These are phyloP conservation scores for Pedionomus torquatus DNA, from an alignment of 2,113 vertebrate species.

Conservation along the genomic window DNA sequence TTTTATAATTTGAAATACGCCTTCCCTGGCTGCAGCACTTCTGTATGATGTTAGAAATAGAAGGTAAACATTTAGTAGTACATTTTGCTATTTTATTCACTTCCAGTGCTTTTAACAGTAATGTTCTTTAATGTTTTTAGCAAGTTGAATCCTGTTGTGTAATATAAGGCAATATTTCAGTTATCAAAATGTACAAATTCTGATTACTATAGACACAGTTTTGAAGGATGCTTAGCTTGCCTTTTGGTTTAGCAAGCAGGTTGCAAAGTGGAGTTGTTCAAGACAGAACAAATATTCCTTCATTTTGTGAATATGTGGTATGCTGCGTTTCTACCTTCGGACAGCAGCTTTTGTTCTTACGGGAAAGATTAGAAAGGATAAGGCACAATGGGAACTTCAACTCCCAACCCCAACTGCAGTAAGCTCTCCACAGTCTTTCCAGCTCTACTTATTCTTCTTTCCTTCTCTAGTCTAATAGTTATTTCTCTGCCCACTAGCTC, in stretches of 20 bases:
- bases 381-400: background rate
- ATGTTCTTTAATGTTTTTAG: background rate
- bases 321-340: background rate
- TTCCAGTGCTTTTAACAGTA: background rate
- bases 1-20: background rate
- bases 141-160: background rate
- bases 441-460: background rate
- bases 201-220: background rate
- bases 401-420: background rate
- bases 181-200: background rate
- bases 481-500: background rate
- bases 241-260: background rate
- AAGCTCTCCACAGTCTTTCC: background rate
- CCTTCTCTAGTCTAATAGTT: background rate
- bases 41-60: background rate
- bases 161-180: background rate
- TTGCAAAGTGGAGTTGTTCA: background rate
- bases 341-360: background rate
- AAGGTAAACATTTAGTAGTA: background rate
- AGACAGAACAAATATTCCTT: background rate
- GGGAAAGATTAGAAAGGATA: background rate
- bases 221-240: background rate
- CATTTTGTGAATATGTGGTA: background rate
- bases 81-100: background rate
- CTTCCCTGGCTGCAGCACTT: background rate